Evolutionary conservation across 2,888 invertebrate species (phyloP), one percentile per base, ranked within the genome.

Genomic region (Rhabditophanes sp.): DNA sequence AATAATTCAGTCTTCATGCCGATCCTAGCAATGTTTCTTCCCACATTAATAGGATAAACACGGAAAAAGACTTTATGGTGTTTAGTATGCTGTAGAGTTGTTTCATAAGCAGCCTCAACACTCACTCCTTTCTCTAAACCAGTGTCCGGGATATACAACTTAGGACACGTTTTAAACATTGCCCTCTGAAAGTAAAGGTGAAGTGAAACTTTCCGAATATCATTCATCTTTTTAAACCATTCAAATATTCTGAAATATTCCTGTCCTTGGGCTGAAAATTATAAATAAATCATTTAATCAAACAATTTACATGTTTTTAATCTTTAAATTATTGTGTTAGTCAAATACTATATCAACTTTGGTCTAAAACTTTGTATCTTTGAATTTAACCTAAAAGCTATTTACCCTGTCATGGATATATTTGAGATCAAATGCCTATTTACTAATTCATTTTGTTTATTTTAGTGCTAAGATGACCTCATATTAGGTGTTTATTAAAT

Each of bases 31-130:
- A 41, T 29, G 22, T 41, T 41, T 19, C 41, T 21, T 6, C 24
- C 34, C 6, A 26, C 35, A 17, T 41, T 41, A n/a, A 41, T 42
- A 14, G 41, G 41, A 27, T 41, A 41, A 11, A 17, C 2, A 3
- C 16, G 2, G 4, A 26, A 17, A 11, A 17, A 18, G 26, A 18
- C 2, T 26, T 26, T 18, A 9, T 18, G 18, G 11, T 26, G 8
- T 3, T 9, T 4, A 26, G 8, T 9, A 7, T 29, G 19, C 2
- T 32, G 9, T 6, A 38, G n/a, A 11, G 15, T 18, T 12, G 33
- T 14, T 5, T 11, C 12, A 15, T 29, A 32, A 6, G 25, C 33
- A 9, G 33, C 25, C 12, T 29, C 6, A 14, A 29, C 33, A 14
- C n/a, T 21, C 5, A 32, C 6, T 6, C 19, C 30, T 9, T 25